phyloP scores from a whole-genome alignment of 1,140 invertebrate genomes.

The Bombus consobrinus region DNA sequence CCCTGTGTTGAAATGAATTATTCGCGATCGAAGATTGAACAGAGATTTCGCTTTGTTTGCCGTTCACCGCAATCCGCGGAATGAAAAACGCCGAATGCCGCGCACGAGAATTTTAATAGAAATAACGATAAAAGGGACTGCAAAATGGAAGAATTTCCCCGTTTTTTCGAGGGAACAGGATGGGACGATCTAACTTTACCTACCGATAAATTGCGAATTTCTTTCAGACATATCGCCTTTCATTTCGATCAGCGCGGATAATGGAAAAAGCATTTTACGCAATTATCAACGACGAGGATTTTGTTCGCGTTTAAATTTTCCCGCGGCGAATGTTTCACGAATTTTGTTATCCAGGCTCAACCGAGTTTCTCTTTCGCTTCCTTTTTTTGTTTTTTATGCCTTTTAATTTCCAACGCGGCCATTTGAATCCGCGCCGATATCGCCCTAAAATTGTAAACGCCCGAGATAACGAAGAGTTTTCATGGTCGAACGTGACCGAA shows the following conservation, averaged over 20 bases:
- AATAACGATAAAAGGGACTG: neutral
- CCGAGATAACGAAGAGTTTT: neutral
- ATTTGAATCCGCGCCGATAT: neutral
- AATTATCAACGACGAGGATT: neutral
- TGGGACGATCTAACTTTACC: neutral
- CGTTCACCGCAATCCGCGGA: neutral
- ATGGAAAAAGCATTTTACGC: neutral
- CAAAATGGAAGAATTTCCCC: neutral
- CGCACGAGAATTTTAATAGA: neutral
- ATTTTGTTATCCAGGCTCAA: no score
- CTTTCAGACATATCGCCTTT: neutral
- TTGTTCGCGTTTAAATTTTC: neutral
- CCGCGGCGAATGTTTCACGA: neutral
- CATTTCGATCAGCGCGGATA: neutral
- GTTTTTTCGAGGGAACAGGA: neutral
- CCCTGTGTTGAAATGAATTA: neutral
- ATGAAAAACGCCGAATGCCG: neutral
- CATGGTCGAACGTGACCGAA: neutral
- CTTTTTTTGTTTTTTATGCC: neutral
- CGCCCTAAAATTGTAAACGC: neutral
- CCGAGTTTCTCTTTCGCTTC: neutral
- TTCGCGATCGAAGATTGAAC: neutral
- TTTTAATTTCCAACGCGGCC: neutral
- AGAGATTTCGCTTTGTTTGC: neutral
- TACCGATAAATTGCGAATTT: constrained; percentile 2